Base-by-base conservation (phyloP, 2,888 invertebrate genomes). In the Mythimna ferrago region DNA sequence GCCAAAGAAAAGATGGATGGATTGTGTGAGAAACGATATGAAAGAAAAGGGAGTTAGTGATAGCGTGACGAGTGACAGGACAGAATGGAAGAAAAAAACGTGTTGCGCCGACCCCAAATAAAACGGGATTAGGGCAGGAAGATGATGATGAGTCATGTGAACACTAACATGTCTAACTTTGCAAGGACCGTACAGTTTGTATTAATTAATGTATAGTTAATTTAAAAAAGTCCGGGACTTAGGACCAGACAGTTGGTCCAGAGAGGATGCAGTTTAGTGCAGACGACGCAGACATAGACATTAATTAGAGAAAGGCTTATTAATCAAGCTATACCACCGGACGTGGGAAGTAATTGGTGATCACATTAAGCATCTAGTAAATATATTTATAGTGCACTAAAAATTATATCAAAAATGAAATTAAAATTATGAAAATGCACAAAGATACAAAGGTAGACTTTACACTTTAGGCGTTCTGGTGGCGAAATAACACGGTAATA, bases 281-380 rank as follows among this genome's bases (percentile, higher is more conserved):
- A 61, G 70, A 81, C 67, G 62, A 65, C 67, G 48, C 57, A 10
- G 71, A 77, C 19, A 56, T 57, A 62, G 62, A 76, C 53, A 48
- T 56, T 73, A 69, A 80, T 66, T 74, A 71, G 71, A 77, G 77
- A 80, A 82, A 82, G 56, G 73, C 76, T 82, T 70, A 76, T 67
- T 74, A 80, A 74, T 66, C 57, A 72, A 62, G 71, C 38, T 48
- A 62, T 35, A 60, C 53, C 71, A 78, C 78, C 72, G 76, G 38
- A 26, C 26, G 26, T 72, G 19, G 32, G 72, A 71, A 71, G 67
- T 71, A 60, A 76, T 56, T 69, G 51, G 11, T 10, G 26, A 66
- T 2, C 69, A 56, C 64, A 51, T 66, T 9, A 69, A 65, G 35
- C 53, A 56, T 44, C 21, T 53, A 58, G 62, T 38, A 38, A 63